Evolutionary conservation across 2,113 vertebrate genomes (phyloP), one percentile per base, ranked within the genome.

Genomic region (Bombycilla garrulus): DNA sequence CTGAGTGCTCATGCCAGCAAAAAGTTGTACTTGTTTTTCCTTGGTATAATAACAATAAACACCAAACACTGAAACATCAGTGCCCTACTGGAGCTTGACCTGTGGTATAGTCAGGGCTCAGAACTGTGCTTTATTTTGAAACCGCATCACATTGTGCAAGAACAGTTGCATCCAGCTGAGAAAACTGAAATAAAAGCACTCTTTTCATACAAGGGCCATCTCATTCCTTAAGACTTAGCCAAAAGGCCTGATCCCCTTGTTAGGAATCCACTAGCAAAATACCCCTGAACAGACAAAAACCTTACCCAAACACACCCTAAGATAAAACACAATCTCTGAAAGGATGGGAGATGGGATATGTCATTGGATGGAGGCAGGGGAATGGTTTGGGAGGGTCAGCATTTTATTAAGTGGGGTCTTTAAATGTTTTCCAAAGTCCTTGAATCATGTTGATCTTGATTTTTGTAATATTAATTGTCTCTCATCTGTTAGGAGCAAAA

Each of bases 291-390:
- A 67, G 40, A 31, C 23, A 8, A 33, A 60, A 19, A 2, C 38
- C 1, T 3, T 29, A 53, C 28, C 67, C 62, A 74, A 60, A 47
- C 6, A 19, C 64, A 45, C 7, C 70, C 60, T 31, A 15, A 66
- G 62, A 9, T 1, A 5, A 67, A 42, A 28, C 0, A 0, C 3
- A 2, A 7, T 54, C 53, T 29, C 11, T 36, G 40, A 12, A 17
- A 26, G 76, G 66, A 2, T 24, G 71, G 44, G 40, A 50, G 45
- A 12, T 38, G 65, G 40, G 42, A 12, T 13, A 1, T 7, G 31
- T 40, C 0, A 0, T 8, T 17, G 74, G 35, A 9, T 51, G 2
- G 13, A 11, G 31, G 74, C 22, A 9, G 38, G 3, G 38, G 33
- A 48, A 21, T 56, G 53, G 9, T 47, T 23, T 6, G 20, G 58